Evolutionary conservation across 2,113 vertebrate species (phyloP).

Genomic region (Puntigrus tetrazona): DNA sequence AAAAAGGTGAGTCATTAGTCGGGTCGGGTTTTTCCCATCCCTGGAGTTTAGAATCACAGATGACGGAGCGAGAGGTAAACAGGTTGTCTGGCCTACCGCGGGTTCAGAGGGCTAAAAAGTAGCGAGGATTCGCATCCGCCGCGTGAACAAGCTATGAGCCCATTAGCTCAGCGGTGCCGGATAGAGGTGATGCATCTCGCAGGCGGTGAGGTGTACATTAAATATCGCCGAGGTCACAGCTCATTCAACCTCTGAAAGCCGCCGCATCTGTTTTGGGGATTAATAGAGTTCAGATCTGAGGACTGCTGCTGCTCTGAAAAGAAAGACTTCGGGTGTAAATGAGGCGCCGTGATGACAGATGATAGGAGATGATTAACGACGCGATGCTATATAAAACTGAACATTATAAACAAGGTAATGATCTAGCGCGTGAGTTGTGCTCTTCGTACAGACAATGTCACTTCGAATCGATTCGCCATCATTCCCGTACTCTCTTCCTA

Average conservation of each 20-base stretch:
- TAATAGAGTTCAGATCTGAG: neutral
- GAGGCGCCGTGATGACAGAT: neutral
- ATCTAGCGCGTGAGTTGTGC: neutral
- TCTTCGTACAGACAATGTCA: neutral
- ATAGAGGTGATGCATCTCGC: conserved; percentile 22
- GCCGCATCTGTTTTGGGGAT: conserved; percentile 15
- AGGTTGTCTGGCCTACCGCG: neutral
- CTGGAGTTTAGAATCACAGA: neutral
- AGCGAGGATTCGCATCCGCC: neutral
- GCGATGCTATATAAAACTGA: neutral
- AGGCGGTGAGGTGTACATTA: conserved; percentile 27
- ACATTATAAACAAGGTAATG: neutral
- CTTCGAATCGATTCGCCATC: neutral
- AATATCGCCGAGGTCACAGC: conserved; percentile 21
- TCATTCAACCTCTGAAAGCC: conserved; percentile 10
- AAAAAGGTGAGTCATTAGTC: conserved; percentile 16
- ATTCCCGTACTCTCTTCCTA: neutral
- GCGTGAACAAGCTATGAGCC: neutral
- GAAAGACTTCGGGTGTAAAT: neutral
- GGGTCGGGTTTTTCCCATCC: neutral
- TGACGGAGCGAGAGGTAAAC: neutral
- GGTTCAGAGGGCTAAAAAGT: conserved; percentile 10
- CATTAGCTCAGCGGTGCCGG: neutral
- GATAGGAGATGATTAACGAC: neutral
- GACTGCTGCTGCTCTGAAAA: neutral